Evolutionary conservation across 1,140 invertebrate genomes (phyloP), one percentile per base, ranked within the genome.

Genomic region (Drosophila jambulina): DNA sequence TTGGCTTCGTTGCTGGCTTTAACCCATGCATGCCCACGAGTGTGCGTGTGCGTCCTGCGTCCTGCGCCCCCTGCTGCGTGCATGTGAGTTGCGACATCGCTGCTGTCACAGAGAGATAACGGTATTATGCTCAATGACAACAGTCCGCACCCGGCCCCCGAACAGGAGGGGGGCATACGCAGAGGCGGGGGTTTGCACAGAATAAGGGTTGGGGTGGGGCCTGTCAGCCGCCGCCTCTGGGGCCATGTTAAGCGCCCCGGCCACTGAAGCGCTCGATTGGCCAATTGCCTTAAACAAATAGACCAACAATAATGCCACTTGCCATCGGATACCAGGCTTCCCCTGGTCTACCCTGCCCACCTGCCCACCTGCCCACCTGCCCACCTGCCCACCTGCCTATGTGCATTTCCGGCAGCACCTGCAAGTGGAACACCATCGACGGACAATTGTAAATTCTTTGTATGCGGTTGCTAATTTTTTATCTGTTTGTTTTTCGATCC

Each of bases 91-190:
- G 61, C 49, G 72, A 57, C 75, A 78, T 78, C 51, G 58, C 65
- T 81, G 64, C 77, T 88, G 74, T 90, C 72, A 84, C 81, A 75
- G 69, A 46, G 65, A 79, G 84, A 88, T 88, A 88, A 88, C 80
- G 85, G 85, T 84, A 88, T 88, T 88, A 88, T 83, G 84, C 80
- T 71, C 84, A 87, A 75, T 87, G 84, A 88, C 84, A 87, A 88
- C 84, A 78, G 63, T 53, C 57, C 75, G 54, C 57, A 45, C 32
- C 3, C 38, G 43, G 23, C 13, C n/a, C 48, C 25, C 25, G 13
- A 29, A 19, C 49, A 21, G 27, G 49, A 53, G 27, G 7, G n/a
- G 19, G n/a, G n/a, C n/a, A n/a, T 13, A 21, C 1, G 7, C 8
- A 12, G 17, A 21, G 51, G 49, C 2, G 12, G 29, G 15, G 51